Base-by-base conservation (phyloP, 2,797 vertebrate species). In the Neostethus bicornis region DNA sequence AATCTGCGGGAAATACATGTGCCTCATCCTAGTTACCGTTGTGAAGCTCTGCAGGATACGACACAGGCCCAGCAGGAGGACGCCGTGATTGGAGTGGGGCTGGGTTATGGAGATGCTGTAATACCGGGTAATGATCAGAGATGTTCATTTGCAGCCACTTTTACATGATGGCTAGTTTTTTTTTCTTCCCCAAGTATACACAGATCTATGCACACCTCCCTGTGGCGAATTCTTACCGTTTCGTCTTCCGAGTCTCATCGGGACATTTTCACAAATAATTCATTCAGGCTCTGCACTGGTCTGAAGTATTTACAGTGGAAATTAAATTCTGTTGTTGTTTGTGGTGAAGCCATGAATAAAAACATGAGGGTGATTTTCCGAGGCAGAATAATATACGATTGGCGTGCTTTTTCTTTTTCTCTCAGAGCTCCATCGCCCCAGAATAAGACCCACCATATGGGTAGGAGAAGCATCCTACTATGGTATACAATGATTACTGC, bases 251-350 rank as follows among this genome's bases (percentile, higher is more conserved):
- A 55, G 61, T 50, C 44, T 50, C 1, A 5, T 21, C 21, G 42
- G 44, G 44, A 76, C 61, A 64, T 81, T 83, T 84, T 79, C 56
- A 64, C 72, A 79, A 81, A 81, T 79, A 84, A 83, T 84, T 81
- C 60, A 82, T 88, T 84, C 72, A 45, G 70, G 73, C 74, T 73
- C 69, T 51, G 65, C 75, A 80, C 78, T 68, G 66, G 73, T 80
- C 61, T 51, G 55, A 73, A 85, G 84, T 90, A 89, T 87, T 87
- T 82, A 88, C 79, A 63, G 73, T 84, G 78, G 67, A 80, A 89
- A 90, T 86, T 84, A 83, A 82, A 89, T 85, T 79, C 72, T 77
- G 84, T 85, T 89, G 81, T 83, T 87, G 85, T 90, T 90, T 89
- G 83, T 75, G 75, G 72, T 53, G 62, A 65, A 71, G 64, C 63